Evolutionary conservation across 92 coral and sea anemone genomes (phyloP).

Genomic region (Blastomussa wellsi): DNA sequence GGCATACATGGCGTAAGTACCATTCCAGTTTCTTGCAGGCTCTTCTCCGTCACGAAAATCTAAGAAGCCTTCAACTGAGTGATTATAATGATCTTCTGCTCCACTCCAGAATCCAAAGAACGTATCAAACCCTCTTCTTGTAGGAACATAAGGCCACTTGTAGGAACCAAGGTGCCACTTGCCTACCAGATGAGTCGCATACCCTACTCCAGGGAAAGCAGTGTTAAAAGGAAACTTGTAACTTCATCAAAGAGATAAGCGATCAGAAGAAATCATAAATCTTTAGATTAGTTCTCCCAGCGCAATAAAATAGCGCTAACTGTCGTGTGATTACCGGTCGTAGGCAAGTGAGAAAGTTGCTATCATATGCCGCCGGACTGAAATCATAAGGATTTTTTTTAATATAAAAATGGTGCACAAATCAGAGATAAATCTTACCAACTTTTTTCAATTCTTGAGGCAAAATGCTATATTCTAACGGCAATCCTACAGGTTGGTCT

Average conservation of each 20-base stretch:
- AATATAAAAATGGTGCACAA: no score
- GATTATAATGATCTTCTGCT: conserved; percentile 69
- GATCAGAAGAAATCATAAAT: no score
- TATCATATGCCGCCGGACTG: no score
- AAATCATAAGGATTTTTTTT: no score
- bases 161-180: conserved; percentile 92
- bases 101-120: conserved; percentile 68
- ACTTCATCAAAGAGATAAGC: no score
- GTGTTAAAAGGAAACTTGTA: background rate
- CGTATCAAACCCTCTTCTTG: conserved; percentile 69
- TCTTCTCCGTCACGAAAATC: conserved; percentile 54
- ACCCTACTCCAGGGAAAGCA: conserved; percentile 36
- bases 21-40: conserved; percentile 18
- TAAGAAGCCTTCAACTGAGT: conserved; percentile 49
- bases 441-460: conserved; percentile 67
- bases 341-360: no score
- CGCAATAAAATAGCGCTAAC: no score
- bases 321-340: no score
- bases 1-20: conserved; percentile 13
- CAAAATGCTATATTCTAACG: conserved; percentile 61
- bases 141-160: conserved; percentile 70
- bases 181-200: conserved; percentile 80
- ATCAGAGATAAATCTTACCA: conserved; percentile 33
- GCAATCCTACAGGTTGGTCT: conserved; percentile 58
- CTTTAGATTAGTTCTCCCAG: no score